Evolutionary conservation across 2,113 vertebrate genomes (phyloP), one percentile per base, ranked within the genome.

Genomic region (Reinhardtius hippoglossoides): DNA sequence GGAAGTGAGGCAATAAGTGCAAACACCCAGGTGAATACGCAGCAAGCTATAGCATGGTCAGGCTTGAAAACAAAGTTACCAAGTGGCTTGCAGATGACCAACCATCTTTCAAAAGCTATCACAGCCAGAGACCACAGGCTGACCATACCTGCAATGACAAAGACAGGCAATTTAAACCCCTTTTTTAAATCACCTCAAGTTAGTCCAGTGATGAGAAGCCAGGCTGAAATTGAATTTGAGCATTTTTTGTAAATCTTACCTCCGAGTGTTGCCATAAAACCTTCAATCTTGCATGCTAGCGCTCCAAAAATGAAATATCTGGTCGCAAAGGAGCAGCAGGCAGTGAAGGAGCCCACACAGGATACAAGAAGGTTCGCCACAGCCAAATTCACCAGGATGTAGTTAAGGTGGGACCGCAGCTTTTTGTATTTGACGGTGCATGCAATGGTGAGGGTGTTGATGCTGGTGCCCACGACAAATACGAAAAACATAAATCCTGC

Each of bases 371-470:
- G 92, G 83, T 96, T 95, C 27, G 94, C 56, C 2, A 92, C 3
- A 0, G 95, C 88, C 89, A 95, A 46, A 90, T 95, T 95, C 21
- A 95, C 90, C 71, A 95, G 90, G 91, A 95, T 95, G 90, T 93
- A 95, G 93, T 95, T 96, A 62, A 95, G 93, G 56, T 94, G 94
- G 18, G 94, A 94, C 4, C 92, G 76, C 0, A 95, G 91, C 87
- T 96, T 96, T 87, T 95, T 95, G 91, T 92, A 93, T 44, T 92
- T 80, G 35, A 84, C 24, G 9, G 94, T 94, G 86, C 93, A 94
- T 4, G 86, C 52, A 23, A 95, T 37, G 67, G 94, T 95, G 13
- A 96, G 92, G 0, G 12, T 0, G 37, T 94, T 96, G 77, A 95
- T 91, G 46, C 66, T 44, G 1, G 89, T 65, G 4, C 94, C 94